phyloP scores from a whole-genome alignment of 92 coral and sea anemone species.

The Paramuricea clavata region DNA sequence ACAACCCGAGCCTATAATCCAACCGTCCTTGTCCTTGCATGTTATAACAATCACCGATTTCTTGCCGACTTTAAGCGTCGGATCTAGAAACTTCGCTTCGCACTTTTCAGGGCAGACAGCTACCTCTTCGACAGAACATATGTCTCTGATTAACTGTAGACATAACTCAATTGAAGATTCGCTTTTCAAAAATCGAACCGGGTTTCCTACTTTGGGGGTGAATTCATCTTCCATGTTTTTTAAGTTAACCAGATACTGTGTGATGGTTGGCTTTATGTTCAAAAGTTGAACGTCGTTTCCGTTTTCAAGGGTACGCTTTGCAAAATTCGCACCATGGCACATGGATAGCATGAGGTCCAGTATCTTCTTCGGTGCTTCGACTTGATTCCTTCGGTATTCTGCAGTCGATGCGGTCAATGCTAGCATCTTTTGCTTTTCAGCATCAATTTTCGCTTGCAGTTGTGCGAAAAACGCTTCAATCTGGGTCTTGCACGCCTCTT shows the following conservation, averaged over 20 bases:
- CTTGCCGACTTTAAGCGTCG: no score
- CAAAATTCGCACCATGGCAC: neutral
- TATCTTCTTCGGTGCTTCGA: neutral
- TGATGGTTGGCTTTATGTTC: no score
- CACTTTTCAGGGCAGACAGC: neutral
- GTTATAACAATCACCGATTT: no score
- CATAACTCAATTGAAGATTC: neutral
- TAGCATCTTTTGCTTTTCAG: neutral
- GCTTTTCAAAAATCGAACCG: neutral
- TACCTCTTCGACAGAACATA: neutral
- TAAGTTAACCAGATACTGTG: neutral
- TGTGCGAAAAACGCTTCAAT: constrained; percentile 1
- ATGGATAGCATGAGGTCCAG: neutral
- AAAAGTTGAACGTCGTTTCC: no score
- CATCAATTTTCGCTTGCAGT: neutral
- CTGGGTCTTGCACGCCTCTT: no score
- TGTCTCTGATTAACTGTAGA: neutral
- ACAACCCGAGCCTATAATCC: neutral
- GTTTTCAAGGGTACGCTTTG: neutral
- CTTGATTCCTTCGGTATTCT: neutral
- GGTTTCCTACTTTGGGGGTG: neutral
- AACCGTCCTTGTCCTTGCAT: no score
- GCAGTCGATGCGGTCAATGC: neutral
- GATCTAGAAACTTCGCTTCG: no score
- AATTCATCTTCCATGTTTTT: neutral